Evolutionary conservation across 2,113 vertebrate genomes (phyloP).

Genomic region (Argyrosomus japonicus): DNA sequence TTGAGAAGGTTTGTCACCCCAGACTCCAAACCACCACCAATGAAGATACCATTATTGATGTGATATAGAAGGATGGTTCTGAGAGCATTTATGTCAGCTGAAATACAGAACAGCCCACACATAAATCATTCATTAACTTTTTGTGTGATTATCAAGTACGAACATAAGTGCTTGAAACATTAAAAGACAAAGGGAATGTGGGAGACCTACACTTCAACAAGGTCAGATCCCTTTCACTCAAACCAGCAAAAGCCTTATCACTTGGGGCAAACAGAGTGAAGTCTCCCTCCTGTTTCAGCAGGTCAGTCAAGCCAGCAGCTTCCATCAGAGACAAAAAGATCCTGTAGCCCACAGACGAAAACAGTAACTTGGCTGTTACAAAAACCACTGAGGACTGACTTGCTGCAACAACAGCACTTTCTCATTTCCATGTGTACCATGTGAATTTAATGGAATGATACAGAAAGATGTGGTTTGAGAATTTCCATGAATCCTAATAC

Average conservation of each 20-base stretch:
- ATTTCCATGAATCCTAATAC: slow-evolving; percentile 24
- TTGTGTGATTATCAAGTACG: neutral
- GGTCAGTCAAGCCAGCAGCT: slow-evolving; percentile 90
- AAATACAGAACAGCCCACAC: slow-evolving; percentile 10
- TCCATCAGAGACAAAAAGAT: slow-evolving; percentile 93
- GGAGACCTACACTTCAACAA: slow-evolving; percentile 87
- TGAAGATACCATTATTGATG: slow-evolving; percentile 89
- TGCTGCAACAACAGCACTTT: slow-evolving; percentile 49
- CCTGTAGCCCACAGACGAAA: slow-evolving; percentile 77
- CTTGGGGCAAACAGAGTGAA: slow-evolving; percentile 96
- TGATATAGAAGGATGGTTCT: slow-evolving; percentile 95
- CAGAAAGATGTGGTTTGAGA: slow-evolving; percentile 39
- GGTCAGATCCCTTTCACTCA: slow-evolving; percentile 86
- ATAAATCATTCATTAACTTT: neutral
- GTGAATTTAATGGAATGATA: slow-evolving; percentile 47
- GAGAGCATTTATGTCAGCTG: slow-evolving; percentile 92
- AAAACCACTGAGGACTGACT: slow-evolving; percentile 38
- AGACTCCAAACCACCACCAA: slow-evolving; percentile 93
- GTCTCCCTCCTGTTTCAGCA: slow-evolving; percentile 88
- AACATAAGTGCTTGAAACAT: neutral
- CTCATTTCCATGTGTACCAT: slow-evolving; percentile 23
- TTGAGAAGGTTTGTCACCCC: slow-evolving; percentile 95
- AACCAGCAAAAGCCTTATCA: slow-evolving; percentile 91
- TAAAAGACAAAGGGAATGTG: neutral
- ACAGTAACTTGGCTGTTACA: slow-evolving; percentile 34